Percentiles rank a stretch among this genome's conserved stretches.
phyloP scores from a whole-genome alignment of 30 jellyfish, hydroid and myxozoan genomes.

The Sanderia malayensis region DNA sequence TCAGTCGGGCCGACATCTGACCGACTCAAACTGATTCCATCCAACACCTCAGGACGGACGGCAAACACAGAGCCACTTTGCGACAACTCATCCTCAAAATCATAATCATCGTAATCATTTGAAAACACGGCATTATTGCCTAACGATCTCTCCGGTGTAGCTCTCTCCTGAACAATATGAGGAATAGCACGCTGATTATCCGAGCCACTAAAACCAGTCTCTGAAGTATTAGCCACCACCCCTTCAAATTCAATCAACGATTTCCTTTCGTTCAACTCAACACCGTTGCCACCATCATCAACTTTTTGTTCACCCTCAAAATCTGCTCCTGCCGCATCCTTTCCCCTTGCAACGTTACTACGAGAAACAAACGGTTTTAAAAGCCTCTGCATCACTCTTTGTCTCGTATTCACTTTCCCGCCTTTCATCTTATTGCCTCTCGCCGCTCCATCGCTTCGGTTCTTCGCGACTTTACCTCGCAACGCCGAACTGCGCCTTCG shows the following conservation, averaged over 20 bases:
- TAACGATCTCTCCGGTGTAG: constrained; percentile 32
- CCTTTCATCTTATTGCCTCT: constrained; percentile 1
- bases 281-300: not conserved
- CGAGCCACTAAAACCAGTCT: constrained; percentile 1
- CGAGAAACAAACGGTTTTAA: constrained; percentile 7
- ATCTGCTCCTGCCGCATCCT: not conserved
- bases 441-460: constrained; percentile 21
- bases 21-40: constrained; percentile 22
- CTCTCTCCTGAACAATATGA: constrained; percentile 43
- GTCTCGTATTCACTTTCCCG: not conserved
- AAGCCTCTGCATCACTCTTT: constrained; percentile 28
- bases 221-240: not conserved
- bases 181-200: constrained; percentile 18
- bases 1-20: constrained; percentile 17
- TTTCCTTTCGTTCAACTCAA: constrained; percentile 8
- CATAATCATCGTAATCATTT: constrained; percentile 16
- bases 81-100: constrained; percentile 14
- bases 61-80: no score
- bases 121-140: not conserved
- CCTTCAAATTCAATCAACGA: constrained; percentile 37
- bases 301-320: not conserved
- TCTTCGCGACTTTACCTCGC: constrained; percentile 34
- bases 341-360: not conserved
- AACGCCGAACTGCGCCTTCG: constrained; percentile 34
- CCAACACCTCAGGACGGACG: not conserved